Evolutionary conservation across 2,888 invertebrate species (phyloP).

Genomic region (Candidula unifasciata): DNA sequence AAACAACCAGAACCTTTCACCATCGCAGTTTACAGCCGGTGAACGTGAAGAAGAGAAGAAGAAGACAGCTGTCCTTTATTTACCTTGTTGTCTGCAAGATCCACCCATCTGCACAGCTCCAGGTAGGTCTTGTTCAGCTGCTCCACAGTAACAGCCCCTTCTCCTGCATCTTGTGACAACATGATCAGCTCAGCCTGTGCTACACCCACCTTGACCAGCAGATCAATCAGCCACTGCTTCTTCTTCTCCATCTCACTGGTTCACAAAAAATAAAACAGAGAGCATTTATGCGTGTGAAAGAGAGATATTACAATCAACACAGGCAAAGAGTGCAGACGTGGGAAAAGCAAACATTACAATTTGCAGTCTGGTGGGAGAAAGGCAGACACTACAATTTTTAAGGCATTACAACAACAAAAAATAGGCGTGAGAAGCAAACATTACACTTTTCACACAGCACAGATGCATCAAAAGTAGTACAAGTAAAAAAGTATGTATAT

Average conservation of each 20-base stretch:
- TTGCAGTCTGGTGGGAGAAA: not conserved
- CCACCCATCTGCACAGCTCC: constrained; percentile 88
- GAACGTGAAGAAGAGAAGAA: no score
- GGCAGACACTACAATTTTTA: not conserved
- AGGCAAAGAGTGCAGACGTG: not conserved
- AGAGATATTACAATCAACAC: not conserved
- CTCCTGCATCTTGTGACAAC: constrained; percentile 83
- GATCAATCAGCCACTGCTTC: constrained; percentile 88
- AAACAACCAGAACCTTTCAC: no score
- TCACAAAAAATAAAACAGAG: not conserved
- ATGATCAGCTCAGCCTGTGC: constrained; percentile 77
- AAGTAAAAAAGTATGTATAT: no score
- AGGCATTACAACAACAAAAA: not conserved
- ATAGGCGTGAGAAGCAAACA: not conserved
- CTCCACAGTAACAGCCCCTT: constrained; percentile 77
- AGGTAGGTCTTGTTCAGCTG: constrained; percentile 83
- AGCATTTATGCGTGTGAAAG: not conserved
- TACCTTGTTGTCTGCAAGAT: constrained; percentile 88
- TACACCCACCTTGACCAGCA: constrained; percentile 81
- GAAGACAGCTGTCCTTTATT: no score
- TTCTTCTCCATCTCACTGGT: constrained; percentile 90
- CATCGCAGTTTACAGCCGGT: no score
- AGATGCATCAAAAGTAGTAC: no score
- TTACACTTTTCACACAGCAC: no score
- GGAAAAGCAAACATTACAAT: not conserved